Percentiles rank a stretch among this genome's conserved stretches.
Conservation (phyloP, 2,888 invertebrate species). For the Synanthedon andrenaeformis region DNA sequence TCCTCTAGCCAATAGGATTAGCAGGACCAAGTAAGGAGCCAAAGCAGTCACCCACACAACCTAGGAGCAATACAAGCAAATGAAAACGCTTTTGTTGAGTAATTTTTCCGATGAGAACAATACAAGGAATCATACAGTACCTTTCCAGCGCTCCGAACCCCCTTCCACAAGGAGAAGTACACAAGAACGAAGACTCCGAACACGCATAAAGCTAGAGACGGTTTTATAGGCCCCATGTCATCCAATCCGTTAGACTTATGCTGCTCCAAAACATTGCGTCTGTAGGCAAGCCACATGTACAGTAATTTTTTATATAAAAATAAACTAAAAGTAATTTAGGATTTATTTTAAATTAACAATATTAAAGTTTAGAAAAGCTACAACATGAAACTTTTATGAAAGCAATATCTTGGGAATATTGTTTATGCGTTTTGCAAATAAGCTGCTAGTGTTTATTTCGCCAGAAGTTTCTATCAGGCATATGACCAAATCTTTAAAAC, state of each 20-base stretch:
- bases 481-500: no score
- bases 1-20: conserved; percentile 86
- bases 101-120: no score
- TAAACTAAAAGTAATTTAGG: background rate
- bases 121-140: conserved; percentile 46
- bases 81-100: background rate
- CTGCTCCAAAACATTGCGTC: conserved; percentile 88
- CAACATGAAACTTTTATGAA: no score
- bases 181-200: conserved; percentile 92
- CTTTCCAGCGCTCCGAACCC: conserved; percentile 92
- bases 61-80: conserved; percentile 41
- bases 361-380: background rate
- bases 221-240: conserved; percentile 89
- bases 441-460: no score
- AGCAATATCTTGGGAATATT: no score
- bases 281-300: conserved; percentile 29
- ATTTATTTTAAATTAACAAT: background rate
- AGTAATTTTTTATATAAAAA: background rate
- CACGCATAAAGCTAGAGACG: conserved; percentile 89
- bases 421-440: no score
- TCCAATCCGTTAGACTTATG: conserved; percentile 86
- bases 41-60: conserved; percentile 96
- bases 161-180: conserved; percentile 97
- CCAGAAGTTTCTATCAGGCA: no score
- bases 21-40: conserved; percentile 90